These are phyloP conservation scores for Popillia japonica DNA, from an alignment of 1,140 invertebrate genomes.

Conservation along the genomic window DNA sequence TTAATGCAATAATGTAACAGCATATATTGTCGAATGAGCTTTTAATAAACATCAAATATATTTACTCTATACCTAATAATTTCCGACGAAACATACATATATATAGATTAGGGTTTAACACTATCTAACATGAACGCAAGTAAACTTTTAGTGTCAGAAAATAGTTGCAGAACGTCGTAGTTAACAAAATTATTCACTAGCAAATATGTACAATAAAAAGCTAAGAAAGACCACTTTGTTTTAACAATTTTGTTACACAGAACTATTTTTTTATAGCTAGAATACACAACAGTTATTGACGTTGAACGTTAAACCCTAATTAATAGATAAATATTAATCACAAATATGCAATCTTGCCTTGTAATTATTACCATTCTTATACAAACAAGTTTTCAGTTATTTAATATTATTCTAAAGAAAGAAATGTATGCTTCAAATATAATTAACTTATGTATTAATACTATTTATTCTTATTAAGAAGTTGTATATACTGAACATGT, in stretches of 20 bases:
- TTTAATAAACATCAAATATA: not conserved
- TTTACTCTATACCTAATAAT: not conserved
- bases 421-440: conserved; percentile 8
- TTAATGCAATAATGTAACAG: conserved; percentile 24
- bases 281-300: no score
- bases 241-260: no score
- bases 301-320: no score
- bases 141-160: no score
- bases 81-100: no score
- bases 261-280: no score
- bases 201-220: no score
- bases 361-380: conserved; percentile 34
- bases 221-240: no score
- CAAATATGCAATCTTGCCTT: conserved; percentile 47
- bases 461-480: conserved; percentile 22
- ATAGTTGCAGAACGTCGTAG: no score
- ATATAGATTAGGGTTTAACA: no score
- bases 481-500: conserved; percentile 10
- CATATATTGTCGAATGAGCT: not conserved
- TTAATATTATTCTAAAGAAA: conserved; percentile 5
- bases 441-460: conserved; percentile 13
- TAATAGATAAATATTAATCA: not conserved
- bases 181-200: no score
- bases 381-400: not conserved
- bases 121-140: no score